A percentile compares a stretch with the other conserved stretches of the same genome.
phyloP scores from a whole-genome alignment of 2,888 invertebrate species.

The Caenorhabditis afra region DNA sequence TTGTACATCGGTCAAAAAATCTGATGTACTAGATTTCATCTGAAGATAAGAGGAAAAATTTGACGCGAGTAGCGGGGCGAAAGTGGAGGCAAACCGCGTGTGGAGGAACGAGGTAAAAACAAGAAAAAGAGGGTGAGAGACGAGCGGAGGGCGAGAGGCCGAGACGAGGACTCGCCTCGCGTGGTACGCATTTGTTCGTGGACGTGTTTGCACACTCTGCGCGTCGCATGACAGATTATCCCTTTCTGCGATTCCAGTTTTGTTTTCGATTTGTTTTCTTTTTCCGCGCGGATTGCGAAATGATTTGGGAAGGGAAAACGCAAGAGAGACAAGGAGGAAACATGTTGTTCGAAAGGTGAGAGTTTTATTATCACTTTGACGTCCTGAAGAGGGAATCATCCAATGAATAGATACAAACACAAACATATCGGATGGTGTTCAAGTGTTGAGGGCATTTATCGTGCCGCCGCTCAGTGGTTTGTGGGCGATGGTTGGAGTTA shows the following conservation, averaged over 20 bases:
- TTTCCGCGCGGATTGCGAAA: slow-evolving; percentile 30
- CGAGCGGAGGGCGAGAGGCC: slow-evolving; percentile 8
- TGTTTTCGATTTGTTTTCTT: slow-evolving; percentile 17
- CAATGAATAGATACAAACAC: slow-evolving; percentile 27
- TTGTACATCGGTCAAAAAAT: slow-evolving; percentile 61
- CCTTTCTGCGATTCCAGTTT: slow-evolving; percentile 22
- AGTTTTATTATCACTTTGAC: slow-evolving; percentile 13
- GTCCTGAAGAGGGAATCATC: background rate
- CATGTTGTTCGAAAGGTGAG: slow-evolving; percentile 25
- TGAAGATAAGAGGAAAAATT: slow-evolving; percentile 40
- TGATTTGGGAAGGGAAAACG: background rate
- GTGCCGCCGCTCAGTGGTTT: slow-evolving; percentile 69
- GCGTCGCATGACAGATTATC: slow-evolving; percentile 48
- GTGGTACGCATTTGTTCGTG: slow-evolving; percentile 36
- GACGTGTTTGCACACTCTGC: slow-evolving; percentile 39
- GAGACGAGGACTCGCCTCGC: slow-evolving; percentile 9
- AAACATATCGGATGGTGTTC: slow-evolving; percentile 15
- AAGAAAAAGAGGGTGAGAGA: slow-evolving; percentile 17
- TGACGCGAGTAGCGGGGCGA: slow-evolving; percentile 4
- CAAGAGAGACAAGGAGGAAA: slow-evolving; percentile 27
- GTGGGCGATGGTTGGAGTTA: slow-evolving; percentile 58
- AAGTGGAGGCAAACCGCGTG: background rate
- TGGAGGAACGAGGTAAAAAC: slow-evolving; percentile 16
- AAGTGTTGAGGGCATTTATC: slow-evolving; percentile 54
- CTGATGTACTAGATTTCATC: slow-evolving; percentile 62